A percentile compares a stretch with the other conserved stretches of the same genome.
These are phyloP conservation scores for Patagioenas fasciata DNA, from an alignment of 2,113 vertebrate genomes.

Conservation along the genomic window DNA sequence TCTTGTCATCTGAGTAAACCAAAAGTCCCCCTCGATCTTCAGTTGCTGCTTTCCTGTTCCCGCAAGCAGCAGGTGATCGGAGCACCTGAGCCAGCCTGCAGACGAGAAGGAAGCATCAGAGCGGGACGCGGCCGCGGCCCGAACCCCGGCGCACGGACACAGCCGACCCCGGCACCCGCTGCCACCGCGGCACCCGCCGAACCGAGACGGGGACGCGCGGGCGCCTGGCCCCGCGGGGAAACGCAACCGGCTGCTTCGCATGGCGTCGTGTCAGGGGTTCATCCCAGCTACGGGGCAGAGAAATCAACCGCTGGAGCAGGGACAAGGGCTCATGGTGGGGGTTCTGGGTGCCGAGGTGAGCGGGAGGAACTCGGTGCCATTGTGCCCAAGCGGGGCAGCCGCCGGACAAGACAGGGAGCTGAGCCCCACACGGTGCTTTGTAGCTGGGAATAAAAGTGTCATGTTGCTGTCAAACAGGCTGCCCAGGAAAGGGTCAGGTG, in stretches of 20 bases:
- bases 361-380: rapidly evolving
- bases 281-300: rapidly evolving
- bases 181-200: background rate
- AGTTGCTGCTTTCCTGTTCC: constrained; percentile 61
- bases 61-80: constrained; percentile 68
- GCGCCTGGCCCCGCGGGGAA: background rate
- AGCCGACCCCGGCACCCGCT: background rate
- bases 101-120: constrained; percentile 66
- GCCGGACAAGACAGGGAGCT: rapidly evolving
- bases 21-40: constrained; percentile 70
- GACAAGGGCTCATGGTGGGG: rapidly evolving
- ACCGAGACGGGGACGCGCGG: background rate
- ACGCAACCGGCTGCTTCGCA: rapidly evolving
- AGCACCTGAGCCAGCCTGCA: constrained; percentile 71
- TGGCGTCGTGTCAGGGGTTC: rapidly evolving
- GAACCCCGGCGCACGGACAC: background rate
- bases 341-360: no score
- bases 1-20: constrained; percentile 69
- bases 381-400: rapidly evolving
- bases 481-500: background rate
- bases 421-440: rapidly evolving
- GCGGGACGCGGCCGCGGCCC: background rate
- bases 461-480: rapidly evolving
- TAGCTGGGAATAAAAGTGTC: background rate
- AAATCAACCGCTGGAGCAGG: rapidly evolving